A percentile compares a stretch with the other conserved stretches of the same genome.
Evolutionary conservation across 1,140 invertebrate species (phyloP).

Genomic region (Leguminivora glycinivorella): DNA sequence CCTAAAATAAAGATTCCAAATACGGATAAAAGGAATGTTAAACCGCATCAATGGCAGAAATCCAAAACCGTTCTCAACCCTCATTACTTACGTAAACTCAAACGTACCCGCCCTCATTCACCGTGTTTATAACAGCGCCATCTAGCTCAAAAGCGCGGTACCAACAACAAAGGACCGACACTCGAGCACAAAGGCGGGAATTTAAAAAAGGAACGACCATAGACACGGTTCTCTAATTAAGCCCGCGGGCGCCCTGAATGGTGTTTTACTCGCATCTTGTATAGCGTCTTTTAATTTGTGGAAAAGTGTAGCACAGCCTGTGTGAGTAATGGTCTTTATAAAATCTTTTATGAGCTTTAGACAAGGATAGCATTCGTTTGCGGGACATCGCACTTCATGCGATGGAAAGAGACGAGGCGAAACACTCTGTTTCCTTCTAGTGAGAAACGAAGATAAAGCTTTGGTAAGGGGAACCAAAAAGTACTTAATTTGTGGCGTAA

Average conservation of each 20-base stretch:
- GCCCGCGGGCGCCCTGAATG: constrained; percentile 75
- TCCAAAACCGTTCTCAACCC: not conserved
- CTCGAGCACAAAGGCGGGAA: constrained; percentile 66
- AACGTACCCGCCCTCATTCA: not conserved
- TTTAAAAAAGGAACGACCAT: constrained; percentile 74
- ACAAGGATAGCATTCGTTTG: not conserved
- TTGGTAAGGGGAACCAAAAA: too few relatives aligned
- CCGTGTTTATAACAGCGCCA: constrained; percentile 9
- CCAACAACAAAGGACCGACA: constrained; percentile 54
- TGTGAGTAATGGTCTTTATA: constrained; percentile 65
- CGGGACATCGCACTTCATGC: not conserved
- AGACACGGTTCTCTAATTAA: constrained; percentile 75
- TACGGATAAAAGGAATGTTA: too few relatives aligned
- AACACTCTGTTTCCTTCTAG: not conserved
- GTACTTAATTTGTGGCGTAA: too few relatives aligned
- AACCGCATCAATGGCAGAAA: too few relatives aligned
- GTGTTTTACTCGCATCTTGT: constrained; percentile 68
- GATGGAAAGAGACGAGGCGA: not conserved
- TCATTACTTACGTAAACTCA: constrained; percentile 13
- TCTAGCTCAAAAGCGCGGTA: not conserved
- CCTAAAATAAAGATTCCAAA: too few relatives aligned
- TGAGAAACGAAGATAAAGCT: too few relatives aligned
- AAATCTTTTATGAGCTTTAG: constrained; percentile 36
- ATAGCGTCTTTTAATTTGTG: constrained; percentile 76
- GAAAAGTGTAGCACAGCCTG: constrained; percentile 58